Conservation (phyloP, 2,888 invertebrate species). For the Agrotis puta region DNA sequence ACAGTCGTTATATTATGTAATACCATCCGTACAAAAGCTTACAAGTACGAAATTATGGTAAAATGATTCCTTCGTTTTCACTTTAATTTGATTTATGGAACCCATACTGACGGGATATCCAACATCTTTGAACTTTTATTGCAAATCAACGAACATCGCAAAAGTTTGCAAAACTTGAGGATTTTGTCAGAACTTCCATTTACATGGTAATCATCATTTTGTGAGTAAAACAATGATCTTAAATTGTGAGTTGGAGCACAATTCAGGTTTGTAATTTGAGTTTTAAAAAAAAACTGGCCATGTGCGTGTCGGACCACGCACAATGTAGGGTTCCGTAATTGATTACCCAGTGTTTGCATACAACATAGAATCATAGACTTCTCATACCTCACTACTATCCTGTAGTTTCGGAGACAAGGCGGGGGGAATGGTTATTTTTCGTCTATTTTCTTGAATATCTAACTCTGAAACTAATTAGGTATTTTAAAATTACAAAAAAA, state of each 20-base stretch:
- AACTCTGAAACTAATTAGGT: too few relatives aligned
- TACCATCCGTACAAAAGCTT: not conserved
- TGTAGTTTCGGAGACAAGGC: too few relatives aligned
- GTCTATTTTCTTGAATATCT: too few relatives aligned
- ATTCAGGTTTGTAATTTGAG: not conserved
- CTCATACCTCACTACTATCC: too few relatives aligned
- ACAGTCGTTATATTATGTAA: not conserved
- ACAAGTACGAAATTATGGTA: not conserved
- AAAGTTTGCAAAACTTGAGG: slow-evolving; percentile 42
- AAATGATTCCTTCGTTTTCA: slow-evolving; percentile 10
- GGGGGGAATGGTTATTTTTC: too few relatives aligned
- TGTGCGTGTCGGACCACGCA: too few relatives aligned
- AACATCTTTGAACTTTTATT: slow-evolving; percentile 47
- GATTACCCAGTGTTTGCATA: too few relatives aligned
- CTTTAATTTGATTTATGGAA: slow-evolving; percentile 28
- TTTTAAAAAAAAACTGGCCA: too few relatives aligned
- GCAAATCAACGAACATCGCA: slow-evolving; percentile 26
- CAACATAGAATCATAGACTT: too few relatives aligned
- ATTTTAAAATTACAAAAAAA: too few relatives aligned
- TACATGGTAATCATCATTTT: slow-evolving; percentile 52
- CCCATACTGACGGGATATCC: slow-evolving; percentile 2
- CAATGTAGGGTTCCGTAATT: too few relatives aligned
- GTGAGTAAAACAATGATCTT: slow-evolving; percentile 25
- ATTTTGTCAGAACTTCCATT: slow-evolving; percentile 46
- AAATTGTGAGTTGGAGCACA: not conserved